Base-by-base conservation (phyloP, 2,888 invertebrate genomes). In the Eucera pruinosa region DNA sequence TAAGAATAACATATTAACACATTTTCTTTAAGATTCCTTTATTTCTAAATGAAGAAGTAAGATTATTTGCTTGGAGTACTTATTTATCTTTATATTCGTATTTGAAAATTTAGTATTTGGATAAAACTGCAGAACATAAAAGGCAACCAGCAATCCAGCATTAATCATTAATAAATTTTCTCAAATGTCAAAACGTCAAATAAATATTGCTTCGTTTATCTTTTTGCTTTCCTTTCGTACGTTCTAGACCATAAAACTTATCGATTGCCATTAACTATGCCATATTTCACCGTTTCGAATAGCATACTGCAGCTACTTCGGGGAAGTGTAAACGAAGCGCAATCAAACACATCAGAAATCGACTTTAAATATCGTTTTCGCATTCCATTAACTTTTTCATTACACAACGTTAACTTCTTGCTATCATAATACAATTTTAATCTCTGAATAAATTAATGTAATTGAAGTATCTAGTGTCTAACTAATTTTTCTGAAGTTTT, bases 101-200 rank as follows among this genome's bases (percentile, higher is more conserved):
- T 48, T 41, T 65, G 13, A 33, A 55, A 75, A 73, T 60, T 36
- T 41, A 20, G 30, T 11, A 5, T 9, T 45, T 7, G 3, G 5
- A 23, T 47, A 43, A 47, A 61, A 41, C 43, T 20, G 3, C 13
- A 25, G 41, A 52, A 57, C n/a, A n/a, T n/a, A 47, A 55, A 68
- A 60, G 45, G 15, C 58, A 58, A 18, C 45, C 20, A 15, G 47
- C 64, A 68, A 83, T 83, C 65, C 61, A 30, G 61, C 82, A 83
- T 82, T 83, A 82, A 82, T 82, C 82, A 82, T 66, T 83, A 80
- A 83, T 83, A 83, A 77, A 73, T 68, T 73, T 80, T 80, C 83
- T 67, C 61, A 58, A 68, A 80, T 58, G 80, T 74, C 83, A 77
- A 70, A 64, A 48, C 30, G 45, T n/a, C 61, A 70, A 80, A 80